phyloP scores from a whole-genome alignment of 92 coral and sea anemone species.

The Bergia sp. region DNA sequence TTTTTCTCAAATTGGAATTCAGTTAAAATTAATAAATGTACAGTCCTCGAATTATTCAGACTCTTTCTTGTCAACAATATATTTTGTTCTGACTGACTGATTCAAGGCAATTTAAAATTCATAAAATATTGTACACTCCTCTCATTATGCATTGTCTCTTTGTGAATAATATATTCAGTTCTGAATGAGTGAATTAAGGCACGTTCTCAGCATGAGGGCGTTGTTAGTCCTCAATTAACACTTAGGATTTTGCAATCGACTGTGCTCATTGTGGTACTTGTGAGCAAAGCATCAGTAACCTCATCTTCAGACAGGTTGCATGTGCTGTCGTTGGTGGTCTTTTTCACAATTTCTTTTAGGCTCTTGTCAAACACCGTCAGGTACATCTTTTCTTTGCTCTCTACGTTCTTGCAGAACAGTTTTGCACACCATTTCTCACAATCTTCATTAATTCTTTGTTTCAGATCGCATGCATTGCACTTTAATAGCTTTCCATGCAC shows the following conservation, averaged over 20 bases:
- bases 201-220: background rate
- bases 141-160: background rate
- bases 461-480: conserved; percentile 38
- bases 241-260: background rate
- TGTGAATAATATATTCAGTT: background rate
- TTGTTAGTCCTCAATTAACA: conserved; percentile 1
- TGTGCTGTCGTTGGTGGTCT: conserved; percentile 5
- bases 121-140: background rate
- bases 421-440: background rate
- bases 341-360: background rate
- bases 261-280: background rate
- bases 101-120: too few species aligned
- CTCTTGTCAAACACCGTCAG: background rate
- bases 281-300: background rate
- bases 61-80: too few species aligned
- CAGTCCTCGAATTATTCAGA: too few species aligned
- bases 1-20: too few species aligned
- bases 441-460: conserved; percentile 35
- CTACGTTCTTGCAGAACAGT: too few species aligned
- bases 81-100: too few species aligned
- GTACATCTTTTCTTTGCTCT: background rate
- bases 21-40: too few species aligned
- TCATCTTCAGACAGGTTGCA: background rate
- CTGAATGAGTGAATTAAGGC: background rate
- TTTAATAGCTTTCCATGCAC: conserved; percentile 28